These are phyloP conservation scores for Pandemis cinnamomeana DNA, from an alignment of 2,888 invertebrate species.

Conservation along the genomic window DNA sequence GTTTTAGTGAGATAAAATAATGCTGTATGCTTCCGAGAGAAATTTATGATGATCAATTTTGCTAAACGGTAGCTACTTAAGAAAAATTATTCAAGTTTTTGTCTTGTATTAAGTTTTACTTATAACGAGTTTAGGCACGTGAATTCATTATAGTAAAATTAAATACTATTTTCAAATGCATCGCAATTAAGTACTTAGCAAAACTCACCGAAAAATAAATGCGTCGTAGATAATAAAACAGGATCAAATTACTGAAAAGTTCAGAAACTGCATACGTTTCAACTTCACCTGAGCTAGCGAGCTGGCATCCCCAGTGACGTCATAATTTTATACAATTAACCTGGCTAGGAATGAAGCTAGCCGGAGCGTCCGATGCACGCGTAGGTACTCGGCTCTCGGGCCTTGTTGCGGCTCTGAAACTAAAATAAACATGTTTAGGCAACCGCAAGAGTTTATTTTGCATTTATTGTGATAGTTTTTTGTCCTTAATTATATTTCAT, in stretches of 20 bases:
- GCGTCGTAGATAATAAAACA: conserved; percentile 24
- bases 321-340: conserved; percentile 78
- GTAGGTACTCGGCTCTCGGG: conserved; percentile 8
- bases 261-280: conserved; percentile 62
- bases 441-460: not conserved
- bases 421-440: conserved; percentile 10
- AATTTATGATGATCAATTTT: not conserved
- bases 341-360: conserved; percentile 43
- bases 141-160: not conserved
- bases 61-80: not conserved
- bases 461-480: not conserved
- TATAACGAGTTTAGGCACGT: not conserved
- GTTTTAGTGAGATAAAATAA: conserved; percentile 26
- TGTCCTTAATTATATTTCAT: not conserved
- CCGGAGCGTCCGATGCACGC: conserved; percentile 27
- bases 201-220: conserved; percentile 20
- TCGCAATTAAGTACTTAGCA: conserved; percentile 7
- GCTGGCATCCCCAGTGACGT: conserved; percentile 66
- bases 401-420: conserved; percentile 14
- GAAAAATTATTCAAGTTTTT: not conserved
- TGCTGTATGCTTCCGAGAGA: conserved; percentile 1
- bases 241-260: conserved; percentile 55
- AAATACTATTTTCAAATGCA: not conserved
- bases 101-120: too few relatives aligned
- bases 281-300: conserved; percentile 59